Evolutionary conservation across 2,113 vertebrate genomes (phyloP).

Genomic region (Seriola dumerili): DNA sequence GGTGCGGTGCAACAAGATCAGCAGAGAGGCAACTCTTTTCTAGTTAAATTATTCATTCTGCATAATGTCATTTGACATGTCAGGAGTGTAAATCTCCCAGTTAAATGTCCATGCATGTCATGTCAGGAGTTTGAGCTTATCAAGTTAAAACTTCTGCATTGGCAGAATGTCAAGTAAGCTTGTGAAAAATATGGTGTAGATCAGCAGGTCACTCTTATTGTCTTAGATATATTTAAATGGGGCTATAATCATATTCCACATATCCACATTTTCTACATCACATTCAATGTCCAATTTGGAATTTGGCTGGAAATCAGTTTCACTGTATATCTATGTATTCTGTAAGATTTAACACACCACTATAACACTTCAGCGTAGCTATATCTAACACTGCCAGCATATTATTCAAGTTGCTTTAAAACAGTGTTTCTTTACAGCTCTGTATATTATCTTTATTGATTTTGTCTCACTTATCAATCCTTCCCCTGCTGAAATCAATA

Average conservation of each 20-base stretch:
- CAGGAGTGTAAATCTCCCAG: neutral
- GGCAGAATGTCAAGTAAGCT: too few relatives aligned
- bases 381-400: neutral
- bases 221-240: too few relatives aligned
- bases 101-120: neutral
- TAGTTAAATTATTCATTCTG: neutral
- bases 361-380: neutral
- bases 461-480: slow-evolving; percentile 40
- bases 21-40: neutral
- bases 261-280: neutral
- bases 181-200: too few relatives aligned
- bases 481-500: slow-evolving; percentile 48
- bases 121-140: too few relatives aligned
- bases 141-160: too few relatives aligned
- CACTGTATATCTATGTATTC: neutral
- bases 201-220: too few relatives aligned
- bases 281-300: neutral
- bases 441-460: slow-evolving; percentile 44
- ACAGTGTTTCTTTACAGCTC: slow-evolving; percentile 24
- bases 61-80: neutral
- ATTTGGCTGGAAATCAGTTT: neutral
- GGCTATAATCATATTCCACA: too few relatives aligned
- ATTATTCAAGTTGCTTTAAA: slow-evolving; percentile 15
- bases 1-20: neutral
- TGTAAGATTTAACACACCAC: neutral